Base-by-base conservation (phyloP, 1,140 invertebrate species). In the Drosophila nikananu region DNA sequence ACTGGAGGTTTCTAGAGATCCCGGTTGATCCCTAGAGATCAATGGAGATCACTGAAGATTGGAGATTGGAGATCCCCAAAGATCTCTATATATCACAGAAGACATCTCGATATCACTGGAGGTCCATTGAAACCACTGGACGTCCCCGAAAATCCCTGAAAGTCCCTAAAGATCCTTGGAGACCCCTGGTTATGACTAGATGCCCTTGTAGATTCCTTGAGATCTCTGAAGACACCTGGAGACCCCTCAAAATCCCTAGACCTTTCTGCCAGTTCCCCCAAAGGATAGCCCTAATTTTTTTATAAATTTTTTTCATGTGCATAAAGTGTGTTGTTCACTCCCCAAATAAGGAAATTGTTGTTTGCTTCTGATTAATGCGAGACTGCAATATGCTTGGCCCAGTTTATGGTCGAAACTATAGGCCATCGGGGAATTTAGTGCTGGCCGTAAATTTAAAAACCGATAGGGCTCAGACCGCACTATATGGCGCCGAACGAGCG, bases 231-330 rank as follows among this genome's bases (percentile, higher is more conserved):
- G 17, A 13, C 17, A 5, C 27, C 49, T 19, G 3, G 13, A 48
- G 13, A 1, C 19, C 51, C 10, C 27, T 9, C 0, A 1, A 23
- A 7, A 2, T 17, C 19, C 30, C 32, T 10, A 2, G 3, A 27
- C 2, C 2, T 39, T 7, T 10, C 37, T 3, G 15, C 21, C 21
- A 21, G 2, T 13, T 19, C 17, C 19, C 21, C 21, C 35, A 27
- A 32, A 60, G 27, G 48, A 52, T 54, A 72, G 44, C 21, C 27
- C 35, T 58, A 12, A 49, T 66, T 83, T 83, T 83, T 80, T 80
- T 65, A 12, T 19, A 51, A 10, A 64, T 61, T 80, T 82, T 83
- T 82, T 83, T 83, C 12, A 10, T 63, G 76, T 83, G 80, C 67
- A 73, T 78, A 74, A 82, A 74, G 9, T 61, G 49, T 70, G 51